Percentiles rank a stretch among this genome's conserved stretches.
Evolutionary conservation across 2,797 vertebrate genomes (phyloP).

Genomic region (Xiphorhynchus erythropygius): DNA sequence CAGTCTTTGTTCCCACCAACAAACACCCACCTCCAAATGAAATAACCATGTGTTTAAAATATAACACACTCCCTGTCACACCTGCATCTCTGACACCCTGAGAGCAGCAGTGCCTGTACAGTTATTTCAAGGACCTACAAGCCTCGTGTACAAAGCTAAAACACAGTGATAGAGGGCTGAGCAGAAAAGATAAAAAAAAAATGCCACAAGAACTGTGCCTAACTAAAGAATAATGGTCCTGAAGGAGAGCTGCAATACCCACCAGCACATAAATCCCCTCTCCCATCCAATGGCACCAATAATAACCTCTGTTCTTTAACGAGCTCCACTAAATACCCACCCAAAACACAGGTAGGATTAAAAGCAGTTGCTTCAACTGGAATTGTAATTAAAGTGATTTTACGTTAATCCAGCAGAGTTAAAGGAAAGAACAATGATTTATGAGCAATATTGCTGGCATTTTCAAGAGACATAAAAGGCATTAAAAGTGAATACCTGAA

Average conservation of each 20-base stretch:
- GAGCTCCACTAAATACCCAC: not conserved
- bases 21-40: rapidly evolving
- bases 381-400: constrained; percentile 70
- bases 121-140: not conserved
- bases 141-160: rapidly evolving
- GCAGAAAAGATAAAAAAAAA: not conserved
- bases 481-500: constrained; percentile 69
- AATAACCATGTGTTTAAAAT: rapidly evolving
- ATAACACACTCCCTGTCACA: rapidly evolving
- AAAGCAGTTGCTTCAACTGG: constrained; percentile 39
- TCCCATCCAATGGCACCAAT: not conserved
- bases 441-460: constrained; percentile 72
- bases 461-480: constrained; percentile 62
- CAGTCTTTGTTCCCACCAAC: not conserved
- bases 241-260: not conserved
- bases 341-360: constrained; percentile 47
- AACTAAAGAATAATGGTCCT: not conserved
- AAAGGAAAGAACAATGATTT: constrained; percentile 70
- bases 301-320: not conserved
- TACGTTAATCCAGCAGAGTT: constrained; percentile 64
- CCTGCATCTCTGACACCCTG: not conserved
- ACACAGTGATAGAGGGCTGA: rapidly evolving
- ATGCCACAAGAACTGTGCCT: not conserved
- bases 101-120: rapidly evolving
- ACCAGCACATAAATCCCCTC: not conserved